These are phyloP conservation scores for Micrasema longulum DNA, from an alignment of 1,140 invertebrate genomes.

Conservation along the genomic window DNA sequence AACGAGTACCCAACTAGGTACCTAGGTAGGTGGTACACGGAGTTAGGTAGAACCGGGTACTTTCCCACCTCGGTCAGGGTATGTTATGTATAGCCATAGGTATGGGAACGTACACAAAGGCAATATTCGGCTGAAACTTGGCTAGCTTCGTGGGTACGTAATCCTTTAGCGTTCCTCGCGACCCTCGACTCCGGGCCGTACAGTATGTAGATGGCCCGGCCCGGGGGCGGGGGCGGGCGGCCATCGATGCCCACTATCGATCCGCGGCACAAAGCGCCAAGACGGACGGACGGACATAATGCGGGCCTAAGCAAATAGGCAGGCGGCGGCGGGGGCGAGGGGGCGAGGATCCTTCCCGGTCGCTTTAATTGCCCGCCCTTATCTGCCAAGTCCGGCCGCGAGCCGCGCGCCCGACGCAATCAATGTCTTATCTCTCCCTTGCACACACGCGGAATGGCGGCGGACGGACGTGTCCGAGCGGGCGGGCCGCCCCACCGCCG, in stretches of 20 bases:
- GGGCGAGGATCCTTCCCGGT: conserved; percentile 27
- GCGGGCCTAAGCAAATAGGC: conserved; percentile 53
- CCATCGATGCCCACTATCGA: conserved; percentile 51
- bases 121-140: conserved; percentile 39
- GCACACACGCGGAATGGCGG: conserved; percentile 51
- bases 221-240: conserved; percentile 17
- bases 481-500: conserved; percentile 53
- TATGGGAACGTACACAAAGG: conserved; percentile 28
- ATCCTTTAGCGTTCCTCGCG: conserved; percentile 35
- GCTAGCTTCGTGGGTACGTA: conserved; percentile 28
- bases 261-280: conserved; percentile 52
- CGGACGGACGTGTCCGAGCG: conserved; percentile 59
- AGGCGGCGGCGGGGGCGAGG: not conserved
- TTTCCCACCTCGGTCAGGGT: too few relatives aligned
- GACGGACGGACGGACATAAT: conserved; percentile 53
- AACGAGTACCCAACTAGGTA: too few relatives aligned
- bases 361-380: conserved; percentile 54
- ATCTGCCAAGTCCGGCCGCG: conserved; percentile 51
- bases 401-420: conserved; percentile 36
- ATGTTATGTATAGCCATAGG: conserved; percentile 1
- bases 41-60: too few relatives aligned
- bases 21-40: too few relatives aligned
- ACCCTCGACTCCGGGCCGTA: conserved; percentile 33
- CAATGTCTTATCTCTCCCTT: conserved; percentile 48
- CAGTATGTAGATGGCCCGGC: conserved; percentile 50